These are phyloP conservation scores for Sisyra nigra DNA, from an alignment of 2,888 invertebrate species.

Conservation along the genomic window DNA sequence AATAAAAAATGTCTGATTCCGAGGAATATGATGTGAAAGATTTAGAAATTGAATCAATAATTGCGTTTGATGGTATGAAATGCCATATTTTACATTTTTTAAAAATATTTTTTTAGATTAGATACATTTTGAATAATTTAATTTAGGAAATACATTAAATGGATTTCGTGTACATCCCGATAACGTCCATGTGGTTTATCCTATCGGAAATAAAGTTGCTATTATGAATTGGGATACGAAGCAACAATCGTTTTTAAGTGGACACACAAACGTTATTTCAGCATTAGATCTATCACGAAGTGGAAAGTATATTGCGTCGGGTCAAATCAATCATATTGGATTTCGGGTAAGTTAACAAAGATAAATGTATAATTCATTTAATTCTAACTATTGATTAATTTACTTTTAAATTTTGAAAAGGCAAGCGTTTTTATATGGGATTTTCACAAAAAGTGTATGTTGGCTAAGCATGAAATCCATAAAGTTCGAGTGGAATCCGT, in stretches of 20 bases:
- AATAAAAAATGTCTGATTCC: conserved; percentile 1
- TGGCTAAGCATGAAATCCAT: conserved; percentile 65
- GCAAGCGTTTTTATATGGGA: conserved; percentile 80
- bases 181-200: conserved; percentile 52
- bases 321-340: conserved; percentile 81
- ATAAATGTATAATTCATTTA: too few relatives aligned
- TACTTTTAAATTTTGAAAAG: conserved; percentile 18
- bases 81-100: conserved; percentile 10
- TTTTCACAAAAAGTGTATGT: conserved; percentile 42
- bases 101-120: background rate
- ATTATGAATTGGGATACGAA: conserved; percentile 52
- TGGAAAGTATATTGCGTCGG: conserved; percentile 73
- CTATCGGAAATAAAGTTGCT: conserved; percentile 63
- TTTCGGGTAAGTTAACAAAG: conserved; percentile 48
- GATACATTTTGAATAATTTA: too few relatives aligned
- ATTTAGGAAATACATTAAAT: conserved; percentile 26
- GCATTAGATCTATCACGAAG: conserved; percentile 56
- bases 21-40: conserved; percentile 35
- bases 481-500: conserved; percentile 78
- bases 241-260: conserved; percentile 57
- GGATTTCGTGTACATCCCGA: conserved; percentile 61
- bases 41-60: conserved; percentile 50
- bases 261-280: conserved; percentile 66
- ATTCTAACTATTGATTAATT: background rate
- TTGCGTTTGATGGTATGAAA: conserved; percentile 63